phyloP scores from a whole-genome alignment of 2,888 invertebrate species.

The Alloscopus bannaensis region DNA sequence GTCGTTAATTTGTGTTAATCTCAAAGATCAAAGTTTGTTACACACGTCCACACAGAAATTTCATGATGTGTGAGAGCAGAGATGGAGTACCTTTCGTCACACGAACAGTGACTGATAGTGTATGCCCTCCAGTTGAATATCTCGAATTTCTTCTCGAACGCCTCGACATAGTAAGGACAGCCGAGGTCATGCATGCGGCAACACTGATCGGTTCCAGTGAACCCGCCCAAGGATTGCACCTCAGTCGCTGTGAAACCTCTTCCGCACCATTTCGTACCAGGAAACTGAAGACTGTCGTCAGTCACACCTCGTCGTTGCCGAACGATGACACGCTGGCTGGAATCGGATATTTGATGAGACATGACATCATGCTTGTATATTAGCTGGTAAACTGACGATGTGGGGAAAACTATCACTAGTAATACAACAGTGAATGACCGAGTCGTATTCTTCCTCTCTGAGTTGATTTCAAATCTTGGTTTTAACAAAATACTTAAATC shows the following conservation, averaged over 20 bases:
- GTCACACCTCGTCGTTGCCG: conserved; percentile 76
- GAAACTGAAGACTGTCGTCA: conserved; percentile 85
- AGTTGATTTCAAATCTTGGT: no score
- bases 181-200: conserved; percentile 87
- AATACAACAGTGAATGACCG: no score
- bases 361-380: no score
- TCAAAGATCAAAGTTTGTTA: no score
- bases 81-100: conserved; percentile 88
- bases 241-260: conserved; percentile 88
- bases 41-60: no score
- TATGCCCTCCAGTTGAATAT: conserved; percentile 93
- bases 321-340: background rate
- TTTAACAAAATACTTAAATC: no score
- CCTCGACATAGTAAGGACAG: conserved; percentile 90
- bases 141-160: conserved; percentile 88
- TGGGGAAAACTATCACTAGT: no score
- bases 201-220: conserved; percentile 89
- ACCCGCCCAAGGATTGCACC: conserved; percentile 88
- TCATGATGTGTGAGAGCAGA: no score
- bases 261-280: conserved; percentile 96
- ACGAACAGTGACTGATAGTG: conserved; percentile 93
- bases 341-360: background rate
- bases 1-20: no score
- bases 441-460: no score
- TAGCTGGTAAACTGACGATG: no score